Evolutionary conservation across 2,113 vertebrate species (phyloP).

Genomic region (Tachycineta bicolor): DNA sequence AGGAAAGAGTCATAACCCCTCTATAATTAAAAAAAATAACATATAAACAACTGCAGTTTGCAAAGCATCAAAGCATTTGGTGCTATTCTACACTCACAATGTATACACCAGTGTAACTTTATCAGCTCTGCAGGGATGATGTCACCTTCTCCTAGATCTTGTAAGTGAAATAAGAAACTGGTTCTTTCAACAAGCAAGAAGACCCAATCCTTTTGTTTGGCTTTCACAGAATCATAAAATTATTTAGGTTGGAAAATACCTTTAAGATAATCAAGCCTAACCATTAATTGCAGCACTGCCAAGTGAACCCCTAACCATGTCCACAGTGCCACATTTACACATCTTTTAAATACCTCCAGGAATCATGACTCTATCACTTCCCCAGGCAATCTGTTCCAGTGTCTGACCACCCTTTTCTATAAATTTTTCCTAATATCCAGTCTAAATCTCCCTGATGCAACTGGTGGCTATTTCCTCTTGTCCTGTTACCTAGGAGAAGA

Average conservation of each 20-base stretch:
- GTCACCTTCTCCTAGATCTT: background rate
- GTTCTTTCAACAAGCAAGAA: background rate
- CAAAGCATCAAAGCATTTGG: background rate
- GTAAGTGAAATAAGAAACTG: constrained; percentile 43
- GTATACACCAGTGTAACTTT: background rate
- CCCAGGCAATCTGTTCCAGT: background rate
- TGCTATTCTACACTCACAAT: background rate
- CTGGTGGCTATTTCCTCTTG: background rate
- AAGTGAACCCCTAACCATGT: background rate
- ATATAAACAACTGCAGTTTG: background rate
- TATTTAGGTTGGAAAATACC: background rate
- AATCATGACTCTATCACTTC: background rate
- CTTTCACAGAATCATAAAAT: background rate
- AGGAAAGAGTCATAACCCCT: background rate
- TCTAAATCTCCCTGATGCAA: background rate
- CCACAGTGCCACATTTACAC: background rate
- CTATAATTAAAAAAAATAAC: background rate
- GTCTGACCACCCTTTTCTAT: background rate
- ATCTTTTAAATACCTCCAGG: background rate
- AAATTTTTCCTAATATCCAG: background rate
- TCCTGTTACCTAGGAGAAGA: background rate
- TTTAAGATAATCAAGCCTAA: background rate
- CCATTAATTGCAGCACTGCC: background rate
- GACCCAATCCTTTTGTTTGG: background rate
- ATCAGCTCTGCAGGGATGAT: background rate